Percentiles rank a stretch among this genome's conserved stretches.
Evolutionary conservation across 2,113 vertebrate genomes (phyloP).

Genomic region (Ictalurus punctatus): DNA sequence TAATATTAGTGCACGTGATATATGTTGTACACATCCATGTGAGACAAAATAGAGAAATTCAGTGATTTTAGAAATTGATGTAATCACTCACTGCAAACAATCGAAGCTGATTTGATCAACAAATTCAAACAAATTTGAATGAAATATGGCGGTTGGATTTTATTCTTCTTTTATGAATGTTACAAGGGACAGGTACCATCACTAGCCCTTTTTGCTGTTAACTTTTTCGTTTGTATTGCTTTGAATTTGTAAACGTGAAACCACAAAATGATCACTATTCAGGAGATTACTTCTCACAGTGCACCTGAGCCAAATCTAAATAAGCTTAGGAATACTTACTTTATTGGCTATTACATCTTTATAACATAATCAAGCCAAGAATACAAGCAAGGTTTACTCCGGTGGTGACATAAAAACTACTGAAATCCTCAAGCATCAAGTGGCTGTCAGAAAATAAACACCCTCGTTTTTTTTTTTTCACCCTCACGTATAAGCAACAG

Average conservation of each 20-base stretch:
- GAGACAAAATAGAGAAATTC: neutral
- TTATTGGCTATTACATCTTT: neutral
- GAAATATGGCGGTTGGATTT: too few relatives aligned
- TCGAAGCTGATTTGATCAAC: neutral
- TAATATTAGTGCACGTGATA: neutral
- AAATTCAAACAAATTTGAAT: too few relatives aligned
- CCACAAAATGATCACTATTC: neutral
- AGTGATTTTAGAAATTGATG: neutral
- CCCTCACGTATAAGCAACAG: constrained; percentile 5
- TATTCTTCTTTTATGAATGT: neutral
- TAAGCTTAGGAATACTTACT: neutral
- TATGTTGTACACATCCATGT: neutral
- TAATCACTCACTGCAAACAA: too few relatives aligned
- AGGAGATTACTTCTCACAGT: neutral
- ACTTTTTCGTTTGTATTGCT: neutral
- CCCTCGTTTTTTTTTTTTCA: neutral
- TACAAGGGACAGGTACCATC: neutral
- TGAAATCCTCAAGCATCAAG: neutral
- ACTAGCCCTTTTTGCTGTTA: neutral
- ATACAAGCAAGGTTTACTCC: neutral
- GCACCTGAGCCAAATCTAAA: neutral
- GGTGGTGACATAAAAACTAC: neutral
- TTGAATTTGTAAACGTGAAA: neutral
- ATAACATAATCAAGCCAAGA: neutral
- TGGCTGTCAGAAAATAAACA: neutral